These are phyloP conservation scores for Bufo bufo DNA, from an alignment of 2,113 vertebrate species.

Conservation along the genomic window DNA sequence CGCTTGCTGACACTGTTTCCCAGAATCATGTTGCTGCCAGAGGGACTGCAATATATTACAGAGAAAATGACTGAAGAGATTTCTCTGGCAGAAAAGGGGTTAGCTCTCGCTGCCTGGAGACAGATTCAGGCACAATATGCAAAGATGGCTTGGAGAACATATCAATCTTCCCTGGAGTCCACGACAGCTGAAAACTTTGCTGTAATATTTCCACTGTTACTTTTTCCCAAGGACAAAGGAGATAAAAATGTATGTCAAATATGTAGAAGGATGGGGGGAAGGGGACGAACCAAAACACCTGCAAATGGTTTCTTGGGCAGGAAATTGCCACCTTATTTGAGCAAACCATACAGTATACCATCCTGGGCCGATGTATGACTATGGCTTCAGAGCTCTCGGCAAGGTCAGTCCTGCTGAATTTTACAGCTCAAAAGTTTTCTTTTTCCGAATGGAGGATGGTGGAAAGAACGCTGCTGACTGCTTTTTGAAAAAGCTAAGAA, in stretches of 20 bases:
- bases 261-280: constrained; percentile 72
- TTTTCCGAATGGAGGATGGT: background rate
- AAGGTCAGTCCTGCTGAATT: background rate
- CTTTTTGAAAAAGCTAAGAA: background rate
- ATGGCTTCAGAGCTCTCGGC: background rate
- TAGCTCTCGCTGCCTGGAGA: constrained; percentile 67
- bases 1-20: constrained; percentile 33
- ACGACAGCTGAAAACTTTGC: constrained; percentile 82
- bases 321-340: constrained; percentile 60
- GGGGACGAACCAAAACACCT: constrained; percentile 64
- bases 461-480: background rate
- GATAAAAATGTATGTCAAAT: constrained; percentile 80
- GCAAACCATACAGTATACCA: constrained; percentile 57
- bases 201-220: constrained; percentile 78
- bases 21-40: constrained; percentile 53
- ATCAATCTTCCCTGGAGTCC: constrained; percentile 79
- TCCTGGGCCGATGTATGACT: background rate
- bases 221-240: constrained; percentile 85
- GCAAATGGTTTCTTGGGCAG: constrained; percentile 64
- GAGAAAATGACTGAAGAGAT: constrained; percentile 50
- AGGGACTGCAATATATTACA: constrained; percentile 55
- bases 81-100: constrained; percentile 57
- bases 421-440: background rate
- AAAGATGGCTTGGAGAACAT: constrained; percentile 73
- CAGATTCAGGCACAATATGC: constrained; percentile 73